Base-by-base conservation (phyloP, 2,797 vertebrate genomes). In the Sebastes hubbsi region DNA sequence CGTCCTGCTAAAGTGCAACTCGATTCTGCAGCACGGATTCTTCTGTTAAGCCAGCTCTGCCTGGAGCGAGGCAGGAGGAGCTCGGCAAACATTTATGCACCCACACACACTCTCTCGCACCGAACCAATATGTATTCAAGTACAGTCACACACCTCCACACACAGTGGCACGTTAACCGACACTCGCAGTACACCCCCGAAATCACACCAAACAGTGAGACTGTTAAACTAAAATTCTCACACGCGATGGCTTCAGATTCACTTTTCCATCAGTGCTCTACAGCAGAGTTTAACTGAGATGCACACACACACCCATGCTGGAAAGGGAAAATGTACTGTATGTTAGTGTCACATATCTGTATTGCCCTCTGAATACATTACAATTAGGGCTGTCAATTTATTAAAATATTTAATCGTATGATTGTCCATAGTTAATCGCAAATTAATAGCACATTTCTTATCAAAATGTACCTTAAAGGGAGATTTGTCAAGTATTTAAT, bases 111-210 rank as follows among this genome's bases (percentile, higher is more conserved):
- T 90, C 90, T 91, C 90, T 89, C 91, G 34, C 89, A 86, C 88
- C 86, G 49, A 90, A 90, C 91, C 91, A 92, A 94, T 93, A 92
- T 92, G 94, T 92, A 94, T 93, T 94, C 91, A 93, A 92, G 91
- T 88, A 90, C 91, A 91, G 90, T 91, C 94, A 85, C 94, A 94
- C 93, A 95, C 93, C 94, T 94, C 92, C 93, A 92, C 92, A 94
- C 90, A 90, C 94, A 86, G 87, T 83, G 87, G 83, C 91, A 89
- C 87, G 83, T 89, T 88, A 92, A 89, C 89, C 72, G 73, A 85
- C 90, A 87, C 90, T 91, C 84, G 77, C 87, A 88, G 78, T 84
- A 92, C 92, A 89, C 93, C 91, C 87, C 91, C 90, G 63, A 91
- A 94, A 90, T 93, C 92, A 76, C 94, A 92, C 89, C 92, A 91